Evolutionary conservation across 2,888 invertebrate genomes (phyloP).

Genomic region (Aphelenchoides bicaudatus): DNA sequence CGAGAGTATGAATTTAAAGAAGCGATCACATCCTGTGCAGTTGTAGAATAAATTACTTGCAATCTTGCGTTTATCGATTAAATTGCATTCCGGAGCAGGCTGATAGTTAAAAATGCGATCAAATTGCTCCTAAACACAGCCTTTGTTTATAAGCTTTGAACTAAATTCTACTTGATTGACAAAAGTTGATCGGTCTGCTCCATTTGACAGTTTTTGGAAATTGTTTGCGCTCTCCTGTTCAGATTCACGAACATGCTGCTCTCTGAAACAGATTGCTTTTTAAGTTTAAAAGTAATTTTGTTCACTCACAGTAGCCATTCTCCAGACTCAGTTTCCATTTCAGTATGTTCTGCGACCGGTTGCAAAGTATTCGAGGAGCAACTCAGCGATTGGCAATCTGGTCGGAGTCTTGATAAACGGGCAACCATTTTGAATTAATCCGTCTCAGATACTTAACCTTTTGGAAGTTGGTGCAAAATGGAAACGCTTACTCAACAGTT

Average conservation of each 20-base stretch:
- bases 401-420: too few species aligned
- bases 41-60: neutral
- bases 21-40: conserved; percentile 18
- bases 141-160: too few species aligned
- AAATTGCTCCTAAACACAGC: conserved; percentile 29
- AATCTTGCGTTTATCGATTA: conserved; percentile 3
- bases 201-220: neutral
- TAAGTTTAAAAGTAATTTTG: too few species aligned
- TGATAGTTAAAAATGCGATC: conserved; percentile 27
- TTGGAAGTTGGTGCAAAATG: too few species aligned
- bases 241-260: conserved; percentile 5
- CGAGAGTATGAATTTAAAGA: conserved; percentile 33
- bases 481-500: too few species aligned
- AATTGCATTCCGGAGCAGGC: conserved; percentile 8
- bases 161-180: conserved; percentile 10
- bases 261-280: conserved; percentile 7
- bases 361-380: too few species aligned
- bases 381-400: too few species aligned
- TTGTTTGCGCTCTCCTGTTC: conserved; percentile 1
- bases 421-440: too few species aligned
- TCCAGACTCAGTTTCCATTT: too few species aligned
- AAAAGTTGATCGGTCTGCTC: neutral
- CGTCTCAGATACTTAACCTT: too few species aligned
- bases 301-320: too few species aligned
- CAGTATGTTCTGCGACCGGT: too few species aligned